A percentile compares a stretch with the other conserved stretches of the same genome.
These are phyloP conservation scores for Stylophora pistillata DNA, from an alignment of 64 coral and sea anemone species.

Conservation along the genomic window DNA sequence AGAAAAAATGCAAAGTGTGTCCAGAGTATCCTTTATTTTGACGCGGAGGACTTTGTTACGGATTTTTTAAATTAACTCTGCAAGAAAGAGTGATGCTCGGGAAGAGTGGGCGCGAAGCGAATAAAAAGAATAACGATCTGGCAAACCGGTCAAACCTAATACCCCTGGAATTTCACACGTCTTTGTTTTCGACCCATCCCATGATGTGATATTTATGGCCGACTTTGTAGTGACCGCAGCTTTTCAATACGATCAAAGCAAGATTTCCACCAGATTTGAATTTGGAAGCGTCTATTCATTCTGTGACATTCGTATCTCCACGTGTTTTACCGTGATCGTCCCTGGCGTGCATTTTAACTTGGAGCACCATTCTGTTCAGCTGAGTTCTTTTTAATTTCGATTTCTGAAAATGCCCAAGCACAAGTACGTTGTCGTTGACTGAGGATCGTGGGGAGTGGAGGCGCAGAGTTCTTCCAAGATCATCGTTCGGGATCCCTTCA, in stretches of 20 bases:
- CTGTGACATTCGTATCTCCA: background rate
- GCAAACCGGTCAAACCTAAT: background rate
- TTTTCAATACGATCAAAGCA: background rate
- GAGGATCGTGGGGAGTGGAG: background rate
- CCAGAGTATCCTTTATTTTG: too few species aligned
- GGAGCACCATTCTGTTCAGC: background rate
- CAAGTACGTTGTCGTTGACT: constrained; percentile 4
- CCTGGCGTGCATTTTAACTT: too few species aligned
- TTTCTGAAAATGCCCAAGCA: background rate
- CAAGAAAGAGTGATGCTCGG: background rate
- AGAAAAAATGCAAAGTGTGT: too few species aligned
- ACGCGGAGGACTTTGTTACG: too few species aligned
- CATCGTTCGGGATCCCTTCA: background rate
- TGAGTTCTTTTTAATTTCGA: background rate
- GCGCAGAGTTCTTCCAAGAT: too few species aligned
- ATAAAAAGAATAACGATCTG: background rate
- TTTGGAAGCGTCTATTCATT: background rate
- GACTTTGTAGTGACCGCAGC: background rate
- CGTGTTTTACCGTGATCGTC: background rate
- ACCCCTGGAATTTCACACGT: background rate
- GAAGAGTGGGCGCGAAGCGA: background rate
- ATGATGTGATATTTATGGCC: background rate
- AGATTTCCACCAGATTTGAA: background rate
- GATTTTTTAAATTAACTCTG: too few species aligned
- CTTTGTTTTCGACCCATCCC: background rate